phyloP scores from a whole-genome alignment of 2,888 invertebrate species.

The Hydrotaea diabolus region DNA sequence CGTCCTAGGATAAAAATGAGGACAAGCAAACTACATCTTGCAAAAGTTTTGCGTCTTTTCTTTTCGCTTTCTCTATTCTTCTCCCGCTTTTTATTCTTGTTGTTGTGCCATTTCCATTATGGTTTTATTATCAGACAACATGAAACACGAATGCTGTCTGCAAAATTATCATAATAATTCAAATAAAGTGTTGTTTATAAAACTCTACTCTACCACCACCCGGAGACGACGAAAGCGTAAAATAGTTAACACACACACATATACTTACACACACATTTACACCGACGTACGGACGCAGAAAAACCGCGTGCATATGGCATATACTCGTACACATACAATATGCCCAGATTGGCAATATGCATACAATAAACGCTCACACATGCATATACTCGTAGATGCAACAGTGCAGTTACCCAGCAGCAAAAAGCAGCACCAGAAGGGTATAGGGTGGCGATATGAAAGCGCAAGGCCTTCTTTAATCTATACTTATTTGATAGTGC shows the following conservation, averaged over 20 bases:
- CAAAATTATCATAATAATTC: conserved; percentile 70
- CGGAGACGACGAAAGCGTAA: conserved; percentile 69
- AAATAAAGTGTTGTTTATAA: conserved; percentile 66
- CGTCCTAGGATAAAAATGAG: conserved; percentile 1
- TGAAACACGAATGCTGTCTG: conserved; percentile 70
- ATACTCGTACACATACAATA: not conserved
- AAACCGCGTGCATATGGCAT: not conserved
- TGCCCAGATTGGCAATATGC: not conserved
- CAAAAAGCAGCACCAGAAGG: too few relatives aligned
- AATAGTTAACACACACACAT: conserved; percentile 49
- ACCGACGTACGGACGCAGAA: not conserved
- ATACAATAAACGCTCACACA: too few relatives aligned
- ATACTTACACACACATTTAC: not conserved
- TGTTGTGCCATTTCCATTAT: conserved; percentile 18
- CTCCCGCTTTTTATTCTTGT: conserved; percentile 9
- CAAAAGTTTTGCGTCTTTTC: not conserved
- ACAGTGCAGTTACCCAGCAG: too few relatives aligned
- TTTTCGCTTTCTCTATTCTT: conserved; percentile 22
- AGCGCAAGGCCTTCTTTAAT: too few relatives aligned
- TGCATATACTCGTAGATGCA: too few relatives aligned
- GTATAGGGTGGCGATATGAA: too few relatives aligned
- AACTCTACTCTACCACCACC: conserved; percentile 18
- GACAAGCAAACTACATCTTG: not conserved
- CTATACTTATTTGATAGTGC: too few relatives aligned
- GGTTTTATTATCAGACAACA: conserved; percentile 68